A percentile compares a stretch with the other conserved stretches of the same genome.
Conservation (phyloP, 2,888 invertebrate species). For the Caenorhabditis japonica region DNA sequence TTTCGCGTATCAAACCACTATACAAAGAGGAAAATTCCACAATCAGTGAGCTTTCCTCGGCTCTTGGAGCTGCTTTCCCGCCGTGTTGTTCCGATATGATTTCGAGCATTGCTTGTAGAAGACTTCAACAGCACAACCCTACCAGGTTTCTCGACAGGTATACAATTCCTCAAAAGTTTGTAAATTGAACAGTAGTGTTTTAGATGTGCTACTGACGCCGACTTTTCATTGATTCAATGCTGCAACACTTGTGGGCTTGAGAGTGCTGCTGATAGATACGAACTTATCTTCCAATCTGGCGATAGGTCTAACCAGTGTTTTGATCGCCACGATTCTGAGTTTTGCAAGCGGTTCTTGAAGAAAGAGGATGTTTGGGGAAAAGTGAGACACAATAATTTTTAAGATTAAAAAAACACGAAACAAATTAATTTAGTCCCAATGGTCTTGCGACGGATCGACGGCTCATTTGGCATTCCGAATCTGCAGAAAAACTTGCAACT, state of each 20-base stretch:
- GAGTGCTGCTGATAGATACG: conserved; percentile 67
- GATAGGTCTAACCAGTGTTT: conserved; percentile 66
- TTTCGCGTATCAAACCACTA: conserved; percentile 27
- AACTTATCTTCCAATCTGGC: conserved; percentile 68
- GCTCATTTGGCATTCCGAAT: conserved; percentile 72
- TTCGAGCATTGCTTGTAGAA: conserved; percentile 64
- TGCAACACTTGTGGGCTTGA: conserved; percentile 71
- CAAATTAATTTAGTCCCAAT: conserved; percentile 51
- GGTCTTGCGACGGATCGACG: conserved; percentile 70
- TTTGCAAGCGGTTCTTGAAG: conserved; percentile 68
- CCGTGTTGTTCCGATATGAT: conserved; percentile 69
- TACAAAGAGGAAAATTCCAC: conserved; percentile 42
- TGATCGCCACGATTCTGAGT: conserved; percentile 67
- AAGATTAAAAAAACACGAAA: not conserved
- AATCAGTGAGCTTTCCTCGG: conserved; percentile 55
- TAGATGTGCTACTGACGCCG: conserved; percentile 63
- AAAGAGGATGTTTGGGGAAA: conserved; percentile 67
- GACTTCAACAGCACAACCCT: conserved; percentile 64
- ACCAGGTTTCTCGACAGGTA: conserved; percentile 63
- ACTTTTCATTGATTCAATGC: conserved; percentile 73
- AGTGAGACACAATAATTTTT: conserved; percentile 6
- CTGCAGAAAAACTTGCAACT: conserved; percentile 72
- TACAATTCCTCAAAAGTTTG: not conserved
- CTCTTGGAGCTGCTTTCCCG: conserved; percentile 62
- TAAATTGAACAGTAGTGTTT: not conserved